phyloP scores from a whole-genome alignment of 2,113 vertebrate genomes.

The Philantomba maxwellii region DNA sequence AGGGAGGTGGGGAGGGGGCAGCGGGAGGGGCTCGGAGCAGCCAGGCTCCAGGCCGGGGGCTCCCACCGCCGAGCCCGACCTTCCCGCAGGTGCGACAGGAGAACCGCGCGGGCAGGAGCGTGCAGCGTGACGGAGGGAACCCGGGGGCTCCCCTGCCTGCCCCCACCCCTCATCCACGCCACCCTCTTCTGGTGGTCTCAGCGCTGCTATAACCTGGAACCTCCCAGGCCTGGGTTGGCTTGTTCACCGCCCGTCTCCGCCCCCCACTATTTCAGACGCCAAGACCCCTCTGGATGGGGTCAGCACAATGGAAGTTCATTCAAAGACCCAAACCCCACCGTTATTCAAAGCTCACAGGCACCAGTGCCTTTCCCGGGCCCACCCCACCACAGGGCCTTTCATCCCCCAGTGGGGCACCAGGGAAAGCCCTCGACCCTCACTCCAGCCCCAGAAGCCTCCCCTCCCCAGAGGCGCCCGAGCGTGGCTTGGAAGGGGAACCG shows the following conservation, averaged over 20 bases:
- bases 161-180: fast-evolving
- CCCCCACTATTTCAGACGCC: neutral
- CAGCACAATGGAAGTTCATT: fast-evolving
- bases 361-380: neutral
- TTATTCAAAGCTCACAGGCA: neutral
- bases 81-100: neutral
- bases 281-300: neutral
- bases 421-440: neutral
- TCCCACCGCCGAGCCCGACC: neutral
- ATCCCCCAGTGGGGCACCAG: neutral
- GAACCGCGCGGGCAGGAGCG: fast-evolving
- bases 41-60: neutral
- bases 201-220: fast-evolving
- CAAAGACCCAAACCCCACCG: neutral
- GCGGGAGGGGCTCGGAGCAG: fast-evolving
- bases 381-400: neutral
- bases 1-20: neutral
- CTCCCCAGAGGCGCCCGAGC: neutral
- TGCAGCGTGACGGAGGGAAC: neutral
- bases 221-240: neutral
- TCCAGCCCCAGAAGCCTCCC: neutral
- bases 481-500: fast-evolving
- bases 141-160: neutral
- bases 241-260: neutral
- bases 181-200: fast-evolving